phyloP scores from a whole-genome alignment of 2,797 vertebrate genomes.

The Antrozous pallidus region DNA sequence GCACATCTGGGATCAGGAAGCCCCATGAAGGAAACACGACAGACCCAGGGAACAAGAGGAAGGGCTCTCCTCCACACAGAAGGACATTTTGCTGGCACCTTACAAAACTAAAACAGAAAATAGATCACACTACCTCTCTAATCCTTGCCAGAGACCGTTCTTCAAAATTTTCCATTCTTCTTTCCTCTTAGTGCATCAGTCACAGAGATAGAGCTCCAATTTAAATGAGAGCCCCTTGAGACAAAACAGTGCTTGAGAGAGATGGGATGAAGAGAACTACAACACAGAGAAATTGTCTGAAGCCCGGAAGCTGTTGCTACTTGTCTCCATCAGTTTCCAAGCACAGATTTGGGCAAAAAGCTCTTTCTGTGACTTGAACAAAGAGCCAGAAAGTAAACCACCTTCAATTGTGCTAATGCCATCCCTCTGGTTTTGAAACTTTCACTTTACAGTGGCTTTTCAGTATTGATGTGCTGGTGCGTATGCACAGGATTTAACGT shows the following conservation, averaged over 20 bases:
- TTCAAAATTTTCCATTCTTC: constrained; percentile 35
- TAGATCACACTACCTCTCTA: background rate
- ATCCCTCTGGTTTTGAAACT: constrained; percentile 12
- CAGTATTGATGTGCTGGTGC: background rate
- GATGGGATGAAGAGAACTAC: background rate
- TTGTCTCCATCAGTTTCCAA: background rate
- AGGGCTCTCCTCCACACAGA: background rate
- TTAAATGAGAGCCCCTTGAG: constrained; percentile 6
- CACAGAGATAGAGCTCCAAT: background rate
- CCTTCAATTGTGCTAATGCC: background rate
- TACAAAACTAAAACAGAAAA: constrained; percentile 41
- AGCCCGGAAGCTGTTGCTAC: background rate
- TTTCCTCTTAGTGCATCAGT: background rate
- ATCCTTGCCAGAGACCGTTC: constrained; percentile 4
- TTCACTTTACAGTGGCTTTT: background rate
- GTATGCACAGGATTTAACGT: background rate
- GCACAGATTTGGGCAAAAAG: background rate
- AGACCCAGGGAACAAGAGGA: background rate
- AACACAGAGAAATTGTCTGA: background rate
- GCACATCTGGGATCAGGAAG: background rate
- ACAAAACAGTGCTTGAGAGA: background rate
- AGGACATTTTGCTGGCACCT: background rate
- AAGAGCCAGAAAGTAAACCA: background rate
- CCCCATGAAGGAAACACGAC: background rate
- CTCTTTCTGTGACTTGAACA: background rate